Conservation (phyloP, 2,888 invertebrate species). For the Drosophila rubida region DNA sequence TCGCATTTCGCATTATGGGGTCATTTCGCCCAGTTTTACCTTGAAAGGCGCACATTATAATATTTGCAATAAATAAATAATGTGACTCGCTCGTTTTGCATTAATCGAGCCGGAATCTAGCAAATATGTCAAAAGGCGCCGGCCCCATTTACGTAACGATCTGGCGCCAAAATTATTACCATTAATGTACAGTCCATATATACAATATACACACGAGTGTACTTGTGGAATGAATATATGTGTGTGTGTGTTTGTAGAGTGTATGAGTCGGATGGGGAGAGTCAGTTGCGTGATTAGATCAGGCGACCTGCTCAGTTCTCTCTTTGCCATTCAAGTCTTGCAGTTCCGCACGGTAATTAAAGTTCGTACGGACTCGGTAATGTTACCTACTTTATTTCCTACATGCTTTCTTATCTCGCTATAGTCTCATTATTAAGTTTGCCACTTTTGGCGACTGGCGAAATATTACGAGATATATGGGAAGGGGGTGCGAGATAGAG, state of each 20-base stretch:
- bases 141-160: constrained; percentile 66
- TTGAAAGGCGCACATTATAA: constrained; percentile 11
- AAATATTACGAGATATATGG: constrained; percentile 8
- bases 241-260: constrained; percentile 1
- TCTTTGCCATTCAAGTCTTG: constrained; percentile 10
- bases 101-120: constrained; percentile 27
- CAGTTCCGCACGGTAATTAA: constrained; percentile 11
- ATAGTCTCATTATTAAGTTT: neutral
- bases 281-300: constrained; percentile 18
- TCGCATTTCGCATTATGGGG: neutral
- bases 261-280: too few relatives aligned
- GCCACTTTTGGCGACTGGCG: neutral
- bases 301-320: constrained; percentile 8
- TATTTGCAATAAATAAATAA: constrained; percentile 23
- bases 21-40: constrained; percentile 14
- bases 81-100: constrained; percentile 14
- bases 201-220: constrained; percentile 30
- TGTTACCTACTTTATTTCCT: constrained; percentile 7
- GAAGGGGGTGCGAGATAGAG: neutral
- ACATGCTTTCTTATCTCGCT: constrained; percentile 23
- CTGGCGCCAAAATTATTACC: constrained; percentile 72
- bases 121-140: constrained; percentile 48
- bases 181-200: constrained; percentile 46
- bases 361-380: neutral
- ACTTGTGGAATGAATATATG: constrained; percentile 12